Evolutionary conservation across 23 tunicate species (phyloP), one percentile per base, ranked within the genome.

Genomic region (Clavelina lepadiformis): DNA sequence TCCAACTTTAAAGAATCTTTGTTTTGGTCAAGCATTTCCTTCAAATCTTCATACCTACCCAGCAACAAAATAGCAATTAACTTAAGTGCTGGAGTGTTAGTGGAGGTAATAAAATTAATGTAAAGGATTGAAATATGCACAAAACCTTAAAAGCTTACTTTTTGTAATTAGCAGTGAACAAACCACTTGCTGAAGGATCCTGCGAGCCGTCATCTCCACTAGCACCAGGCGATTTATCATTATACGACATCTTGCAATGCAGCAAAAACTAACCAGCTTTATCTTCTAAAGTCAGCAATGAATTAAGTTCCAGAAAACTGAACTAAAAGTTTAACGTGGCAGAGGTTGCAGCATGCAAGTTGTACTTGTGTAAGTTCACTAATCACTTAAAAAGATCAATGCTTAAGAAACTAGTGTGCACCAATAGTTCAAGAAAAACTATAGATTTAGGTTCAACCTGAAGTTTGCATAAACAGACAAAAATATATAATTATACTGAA

Each of bases 1-100:
- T 93, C 98, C 27, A 93, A 58, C 35, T 93, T 85, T n/a, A 72
- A 41, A 19, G 61, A 54, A 79, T 93, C 98, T 75, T 93, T 93
- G 64, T 79, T 84, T 30, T 82, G 83, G 52, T 93, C 98, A 45
- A 93, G 36, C 94, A 85, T 85, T 20, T 93, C 82, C 47, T 85
- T 85, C 65, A 93, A 58, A 54, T 93, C 98, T 34, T 93, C 98
- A 69, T 89, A 82, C 64, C 97, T 89, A n/a, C n/a, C n/a, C n/a
- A n/a, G n/a, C n/a, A n/a, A n/a, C n/a, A n/a, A n/a, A n/a, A n/a
- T n/a, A n/a, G n/a, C n/a, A n/a, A n/a, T n/a, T n/a, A n/a, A n/a
- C n/a, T n/a, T n/a, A n/a, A n/a, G n/a, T n/a, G n/a, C n/a, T n/a
- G n/a, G n/a, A n/a, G 13, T 41, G 15, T 15, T 41, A 41, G 49